Conservation (phyloP, 2,888 invertebrate genomes). For the Amblyjoppa fuscipennis region DNA sequence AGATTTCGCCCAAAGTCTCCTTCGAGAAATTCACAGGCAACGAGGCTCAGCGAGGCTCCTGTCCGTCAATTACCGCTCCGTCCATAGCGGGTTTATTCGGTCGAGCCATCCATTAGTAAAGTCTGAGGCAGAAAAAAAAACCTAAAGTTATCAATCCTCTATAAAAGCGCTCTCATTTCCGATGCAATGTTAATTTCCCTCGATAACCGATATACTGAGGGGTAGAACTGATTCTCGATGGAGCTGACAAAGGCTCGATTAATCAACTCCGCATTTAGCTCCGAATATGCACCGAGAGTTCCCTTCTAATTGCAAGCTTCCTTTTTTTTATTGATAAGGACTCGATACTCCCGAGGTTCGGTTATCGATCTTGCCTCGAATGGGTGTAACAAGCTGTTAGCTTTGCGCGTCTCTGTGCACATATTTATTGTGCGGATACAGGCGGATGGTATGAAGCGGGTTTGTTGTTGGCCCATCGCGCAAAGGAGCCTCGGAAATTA, state of each 20-base stretch:
- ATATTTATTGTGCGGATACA: not conserved
- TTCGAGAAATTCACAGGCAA: not conserved
- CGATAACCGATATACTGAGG: not conserved
- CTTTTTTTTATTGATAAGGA: not conserved
- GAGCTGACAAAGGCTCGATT: not conserved
- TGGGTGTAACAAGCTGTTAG: not conserved
- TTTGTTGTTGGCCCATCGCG: not conserved
- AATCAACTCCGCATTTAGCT: not conserved
- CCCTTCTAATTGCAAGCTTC: not conserved
- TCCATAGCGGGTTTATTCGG: not conserved
- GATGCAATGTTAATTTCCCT: not conserved
- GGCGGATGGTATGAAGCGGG: too few species aligned
- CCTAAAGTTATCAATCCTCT: not conserved
- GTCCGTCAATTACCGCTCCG: not conserved
- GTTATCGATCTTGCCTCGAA: not conserved
- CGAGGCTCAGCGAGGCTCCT: not conserved
- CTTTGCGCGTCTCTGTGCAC: not conserved
- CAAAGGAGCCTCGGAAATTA: not conserved
- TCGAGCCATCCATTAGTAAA: not conserved
- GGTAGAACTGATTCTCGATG: not conserved
- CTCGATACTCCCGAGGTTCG: not conserved
- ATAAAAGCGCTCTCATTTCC: not conserved
- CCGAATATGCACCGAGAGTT: not conserved
- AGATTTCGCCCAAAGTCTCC: not conserved
- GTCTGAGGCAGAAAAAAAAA: not conserved